These are phyloP conservation scores for Morinoia aosen DNA, from an alignment of 2,888 invertebrate genomes.

Conservation along the genomic window DNA sequence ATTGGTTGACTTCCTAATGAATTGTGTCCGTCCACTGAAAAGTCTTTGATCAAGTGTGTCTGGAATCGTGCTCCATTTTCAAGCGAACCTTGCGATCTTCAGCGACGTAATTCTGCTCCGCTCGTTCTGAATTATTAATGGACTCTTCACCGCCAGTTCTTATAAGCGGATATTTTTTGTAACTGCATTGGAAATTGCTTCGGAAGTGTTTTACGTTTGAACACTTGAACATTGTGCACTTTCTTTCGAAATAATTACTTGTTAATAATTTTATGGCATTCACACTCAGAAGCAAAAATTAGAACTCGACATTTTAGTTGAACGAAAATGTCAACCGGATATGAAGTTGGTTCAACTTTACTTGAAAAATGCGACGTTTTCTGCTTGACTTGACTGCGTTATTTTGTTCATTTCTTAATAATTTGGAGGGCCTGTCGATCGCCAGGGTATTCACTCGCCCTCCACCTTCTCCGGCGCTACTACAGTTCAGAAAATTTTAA, in stretches of 20 bases:
- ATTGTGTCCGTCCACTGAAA: background rate
- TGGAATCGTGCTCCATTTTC: background rate
- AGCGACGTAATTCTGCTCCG: background rate
- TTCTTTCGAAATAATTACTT: background rate
- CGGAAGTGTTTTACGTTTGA: background rate
- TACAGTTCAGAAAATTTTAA: slow-evolving; percentile 21
- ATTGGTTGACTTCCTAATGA: slow-evolving; percentile 10
- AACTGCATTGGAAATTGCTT: background rate
- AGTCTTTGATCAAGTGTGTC: slow-evolving; percentile 17
- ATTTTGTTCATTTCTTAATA: background rate
- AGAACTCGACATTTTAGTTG: background rate
- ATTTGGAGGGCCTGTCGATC: background rate
- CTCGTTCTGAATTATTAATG: background rate
- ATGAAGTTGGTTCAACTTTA: background rate
- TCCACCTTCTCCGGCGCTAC: background rate
- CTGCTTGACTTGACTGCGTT: background rate
- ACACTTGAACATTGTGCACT: background rate
- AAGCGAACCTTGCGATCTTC: background rate
- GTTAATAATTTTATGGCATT: background rate
- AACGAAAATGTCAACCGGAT: background rate
- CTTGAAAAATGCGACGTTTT: too few relatives aligned
- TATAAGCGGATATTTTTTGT: background rate
- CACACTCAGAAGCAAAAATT: background rate
- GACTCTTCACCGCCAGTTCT: background rate
- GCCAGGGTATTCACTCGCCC: background rate